Conservation (phyloP, 1,140 invertebrate genomes). For the Leptinotarsa undecemlineata region DNA sequence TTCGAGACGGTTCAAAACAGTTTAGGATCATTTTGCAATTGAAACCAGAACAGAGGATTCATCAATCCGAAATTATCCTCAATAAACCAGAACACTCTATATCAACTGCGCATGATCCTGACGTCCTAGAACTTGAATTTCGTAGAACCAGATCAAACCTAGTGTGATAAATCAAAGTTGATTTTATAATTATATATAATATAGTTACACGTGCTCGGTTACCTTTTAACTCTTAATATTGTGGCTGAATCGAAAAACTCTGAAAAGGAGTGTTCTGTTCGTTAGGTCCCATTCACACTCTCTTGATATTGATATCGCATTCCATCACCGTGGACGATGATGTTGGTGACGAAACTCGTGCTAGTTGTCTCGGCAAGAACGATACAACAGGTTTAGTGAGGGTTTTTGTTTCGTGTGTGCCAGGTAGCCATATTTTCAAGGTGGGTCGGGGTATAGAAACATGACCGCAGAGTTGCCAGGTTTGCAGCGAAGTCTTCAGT, state of each 20-base stretch:
- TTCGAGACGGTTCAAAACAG: too few relatives aligned
- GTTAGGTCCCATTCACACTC: neutral
- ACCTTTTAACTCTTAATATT: too few relatives aligned
- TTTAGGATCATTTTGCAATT: too few relatives aligned
- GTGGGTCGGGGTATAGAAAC: conserved; percentile 33
- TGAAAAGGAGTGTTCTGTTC: neutral
- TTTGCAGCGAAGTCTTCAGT: neutral
- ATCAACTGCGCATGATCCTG: too few relatives aligned
- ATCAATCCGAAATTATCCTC: too few relatives aligned
- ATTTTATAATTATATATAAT: too few relatives aligned
- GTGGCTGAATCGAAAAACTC: neutral
- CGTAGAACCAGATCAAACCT: too few relatives aligned
- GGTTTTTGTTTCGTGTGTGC: conserved; percentile 39
- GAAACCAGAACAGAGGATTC: too few relatives aligned
- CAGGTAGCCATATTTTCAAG: conserved; percentile 51
- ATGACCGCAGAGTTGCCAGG: neutral
- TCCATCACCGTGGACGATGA: neutral
- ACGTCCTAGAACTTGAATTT: too few relatives aligned
- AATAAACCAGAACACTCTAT: too few relatives aligned
- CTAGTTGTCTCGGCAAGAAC: neutral
- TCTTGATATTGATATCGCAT: neutral
- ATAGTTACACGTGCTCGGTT: too few relatives aligned
- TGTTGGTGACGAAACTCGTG: neutral
- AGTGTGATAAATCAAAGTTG: too few relatives aligned
- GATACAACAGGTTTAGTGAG: conserved; percentile 47